phyloP scores from a whole-genome alignment of 2,113 vertebrate species.

The Alosa alosa region DNA sequence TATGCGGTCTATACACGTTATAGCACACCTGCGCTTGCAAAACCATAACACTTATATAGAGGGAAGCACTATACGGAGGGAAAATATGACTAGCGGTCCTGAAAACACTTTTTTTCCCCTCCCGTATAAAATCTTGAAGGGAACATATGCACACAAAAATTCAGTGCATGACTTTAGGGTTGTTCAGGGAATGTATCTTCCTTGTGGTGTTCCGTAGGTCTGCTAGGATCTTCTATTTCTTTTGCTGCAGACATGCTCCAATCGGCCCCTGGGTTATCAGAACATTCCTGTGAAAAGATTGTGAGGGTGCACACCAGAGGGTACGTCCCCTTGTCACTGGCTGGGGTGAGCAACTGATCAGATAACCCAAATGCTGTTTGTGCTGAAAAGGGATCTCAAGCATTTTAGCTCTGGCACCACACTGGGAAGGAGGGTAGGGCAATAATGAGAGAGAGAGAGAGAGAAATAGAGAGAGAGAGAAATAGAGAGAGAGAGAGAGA shows the following conservation, averaged over 20 bases:
- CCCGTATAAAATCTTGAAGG: not conserved
- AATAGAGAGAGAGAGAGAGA: not conserved
- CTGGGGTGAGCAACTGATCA: not conserved
- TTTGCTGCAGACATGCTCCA: not conserved
- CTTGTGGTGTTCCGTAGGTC: not conserved
- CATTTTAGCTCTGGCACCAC: not conserved
- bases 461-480: not conserved
- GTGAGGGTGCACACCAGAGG: not conserved
- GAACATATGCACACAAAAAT: not conserved
- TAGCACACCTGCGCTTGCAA: constrained; percentile 1
- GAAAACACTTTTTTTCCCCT: not conserved
- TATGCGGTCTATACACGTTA: not conserved
- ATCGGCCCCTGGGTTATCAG: constrained; percentile 10
- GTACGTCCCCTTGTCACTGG: not conserved
- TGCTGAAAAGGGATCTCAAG: not conserved
- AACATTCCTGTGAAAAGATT: not conserved
- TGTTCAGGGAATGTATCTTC: not conserved
- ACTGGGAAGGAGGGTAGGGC: not conserved
- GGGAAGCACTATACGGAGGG: not conserved
- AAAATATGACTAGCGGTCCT: not conserved
- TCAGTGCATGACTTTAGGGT: not conserved
- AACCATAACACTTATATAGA: not conserved
- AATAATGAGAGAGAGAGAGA: not conserved
- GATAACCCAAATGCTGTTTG: constrained; percentile 2
- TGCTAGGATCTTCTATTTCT: not conserved